Conservation (phyloP, 2,113 vertebrate genomes). For the Bubo scandiacus region DNA sequence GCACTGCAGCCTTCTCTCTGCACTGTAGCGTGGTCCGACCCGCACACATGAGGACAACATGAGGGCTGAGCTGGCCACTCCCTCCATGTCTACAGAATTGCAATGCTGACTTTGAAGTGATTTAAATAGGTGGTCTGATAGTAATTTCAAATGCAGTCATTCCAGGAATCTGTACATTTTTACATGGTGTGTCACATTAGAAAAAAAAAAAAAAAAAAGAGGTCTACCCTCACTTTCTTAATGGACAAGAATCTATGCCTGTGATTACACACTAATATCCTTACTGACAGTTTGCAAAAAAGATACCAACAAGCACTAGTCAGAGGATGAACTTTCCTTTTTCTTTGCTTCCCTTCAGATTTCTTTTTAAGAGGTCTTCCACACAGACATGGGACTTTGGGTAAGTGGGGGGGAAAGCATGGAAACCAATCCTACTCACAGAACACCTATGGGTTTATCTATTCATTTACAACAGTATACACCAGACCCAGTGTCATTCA, state of each 20-base stretch:
- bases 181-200: background rate
- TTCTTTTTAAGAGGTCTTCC: background rate
- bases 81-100: background rate
- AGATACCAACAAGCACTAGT: background rate
- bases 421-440: background rate
- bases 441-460: background rate
- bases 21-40: background rate
- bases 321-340: background rate
- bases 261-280: background rate
- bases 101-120: background rate
- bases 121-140: background rate
- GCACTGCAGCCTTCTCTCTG: background rate
- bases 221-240: background rate
- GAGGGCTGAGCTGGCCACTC: background rate
- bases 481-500: background rate
- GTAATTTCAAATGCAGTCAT: background rate
- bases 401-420: background rate
- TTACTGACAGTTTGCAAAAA: background rate
- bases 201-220: background rate
- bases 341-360: background rate
- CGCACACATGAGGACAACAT: background rate
- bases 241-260: background rate
- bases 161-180: background rate
- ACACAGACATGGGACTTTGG: background rate
- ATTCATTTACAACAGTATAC: background rate